These are phyloP conservation scores for Lacerta viridis DNA, from an alignment of 2,797 vertebrate genomes.

Conservation along the genomic window DNA sequence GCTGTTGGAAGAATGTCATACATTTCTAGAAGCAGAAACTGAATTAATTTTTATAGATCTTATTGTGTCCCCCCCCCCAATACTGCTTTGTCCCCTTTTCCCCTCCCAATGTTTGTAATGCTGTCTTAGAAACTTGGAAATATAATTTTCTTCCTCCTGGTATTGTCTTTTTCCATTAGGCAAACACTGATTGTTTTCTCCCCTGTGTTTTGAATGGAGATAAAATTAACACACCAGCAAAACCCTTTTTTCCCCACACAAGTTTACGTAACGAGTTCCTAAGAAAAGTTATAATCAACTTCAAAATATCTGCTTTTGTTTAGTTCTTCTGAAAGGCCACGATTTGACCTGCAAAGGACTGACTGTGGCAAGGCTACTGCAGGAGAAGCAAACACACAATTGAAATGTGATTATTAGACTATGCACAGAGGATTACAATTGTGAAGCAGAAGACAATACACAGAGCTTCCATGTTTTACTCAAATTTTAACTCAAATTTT, in stretches of 20 bases:
- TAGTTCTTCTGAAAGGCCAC: background rate
- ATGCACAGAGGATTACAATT: background rate
- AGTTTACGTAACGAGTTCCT: background rate
- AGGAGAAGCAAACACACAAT: background rate
- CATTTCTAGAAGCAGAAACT: conserved; percentile 69
- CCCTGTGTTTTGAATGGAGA: conserved; percentile 48
- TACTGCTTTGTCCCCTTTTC: conserved; percentile 53
- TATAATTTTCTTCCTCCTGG: conserved; percentile 71
- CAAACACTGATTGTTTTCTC: conserved; percentile 59
- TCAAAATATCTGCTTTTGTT: background rate
- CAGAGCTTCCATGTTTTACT: background rate
- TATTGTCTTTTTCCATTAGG: conserved; percentile 71
- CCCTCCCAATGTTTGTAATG: conserved; percentile 58
- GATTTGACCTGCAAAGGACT: background rate
- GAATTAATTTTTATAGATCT: conserved; percentile 81
- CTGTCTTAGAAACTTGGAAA: conserved; percentile 67
- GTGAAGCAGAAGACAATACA: background rate
- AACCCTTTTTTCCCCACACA: conserved; percentile 46
- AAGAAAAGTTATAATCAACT: background rate
- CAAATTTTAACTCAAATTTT: too few species aligned
- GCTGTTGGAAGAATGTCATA: conserved; percentile 66
- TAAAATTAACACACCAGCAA: conserved; percentile 44
- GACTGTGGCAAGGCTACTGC: background rate
- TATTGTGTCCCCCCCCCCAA: conserved; percentile 73
- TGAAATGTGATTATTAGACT: background rate